These are phyloP conservation scores for Caenorhabditis angaria DNA, from an alignment of 2,888 invertebrate genomes.

Conservation along the genomic window DNA sequence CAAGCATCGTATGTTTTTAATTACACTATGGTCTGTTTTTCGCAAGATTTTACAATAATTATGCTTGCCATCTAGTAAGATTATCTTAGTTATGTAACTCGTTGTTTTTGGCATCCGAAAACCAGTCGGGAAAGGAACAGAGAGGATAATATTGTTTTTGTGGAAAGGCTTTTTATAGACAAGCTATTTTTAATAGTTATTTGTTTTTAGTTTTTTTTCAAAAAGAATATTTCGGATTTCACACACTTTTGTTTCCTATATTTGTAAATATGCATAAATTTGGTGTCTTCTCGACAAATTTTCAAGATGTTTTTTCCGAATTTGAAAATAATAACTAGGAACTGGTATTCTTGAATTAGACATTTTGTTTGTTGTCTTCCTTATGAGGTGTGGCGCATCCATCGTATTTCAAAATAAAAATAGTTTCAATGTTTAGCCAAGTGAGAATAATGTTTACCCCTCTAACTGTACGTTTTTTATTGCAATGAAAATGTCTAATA, in stretches of 20 bases:
- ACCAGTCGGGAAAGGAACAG: neutral
- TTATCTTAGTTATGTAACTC: slow-evolving; percentile 1
- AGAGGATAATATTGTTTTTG: neutral
- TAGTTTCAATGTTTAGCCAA: neutral
- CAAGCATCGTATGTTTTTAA: too few relatives aligned
- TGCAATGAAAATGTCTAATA: too few relatives aligned
- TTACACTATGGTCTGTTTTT: too few relatives aligned
- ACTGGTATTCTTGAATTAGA: slow-evolving; percentile 2
- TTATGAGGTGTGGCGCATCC: slow-evolving; percentile 4
- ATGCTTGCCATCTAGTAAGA: neutral
- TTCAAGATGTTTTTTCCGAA: neutral
- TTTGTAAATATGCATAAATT: too few relatives aligned
- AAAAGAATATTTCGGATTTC: too few relatives aligned
- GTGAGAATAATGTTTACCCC: neutral
- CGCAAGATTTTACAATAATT: too few relatives aligned
- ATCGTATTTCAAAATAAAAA: neutral
- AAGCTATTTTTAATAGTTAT: neutral
- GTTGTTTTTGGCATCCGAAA: neutral
- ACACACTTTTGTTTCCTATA: too few relatives aligned
- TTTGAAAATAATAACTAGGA: neutral
- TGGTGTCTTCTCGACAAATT: too few relatives aligned
- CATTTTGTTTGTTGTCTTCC: slow-evolving; percentile 2
- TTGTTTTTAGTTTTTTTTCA: neutral
- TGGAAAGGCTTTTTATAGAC: slow-evolving; percentile 2
- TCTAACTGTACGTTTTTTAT: neutral